Base-by-base conservation (phyloP, 2,888 invertebrate genomes). In the Gasteruption jaculator region DNA sequence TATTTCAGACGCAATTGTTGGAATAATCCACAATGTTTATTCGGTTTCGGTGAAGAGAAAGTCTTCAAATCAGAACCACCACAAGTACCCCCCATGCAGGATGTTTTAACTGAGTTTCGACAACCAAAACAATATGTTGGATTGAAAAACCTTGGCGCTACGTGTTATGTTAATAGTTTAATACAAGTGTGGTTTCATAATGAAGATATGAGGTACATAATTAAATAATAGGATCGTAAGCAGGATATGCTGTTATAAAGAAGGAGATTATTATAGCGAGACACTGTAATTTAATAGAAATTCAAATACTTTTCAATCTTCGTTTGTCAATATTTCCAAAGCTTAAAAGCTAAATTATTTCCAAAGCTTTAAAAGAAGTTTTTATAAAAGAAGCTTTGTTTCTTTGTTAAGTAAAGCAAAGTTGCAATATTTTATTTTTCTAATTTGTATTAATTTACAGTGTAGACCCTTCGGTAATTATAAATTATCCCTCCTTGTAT, bases 151-250 rank as follows among this genome's bases (percentile, higher is more conserved):
- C 69, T 81, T 22, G 81, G 82, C 35, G 80, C 80, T 10, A 82
- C 81, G 1, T 82, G 81, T 60, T 82, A 82, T 57, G 79, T 81
- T 4, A 82, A 82, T 62, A 79, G 80, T 50, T 73, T 80, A 39
- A 72, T 81, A 37, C 75, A 81, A 68, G 69, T 80, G 22, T 80
- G 80, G 80, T 81, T 77, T 60, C 81, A 81, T 57, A 81, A 80
- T 57, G 72, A 74, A 45, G 71, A 72, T 27, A 73, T 76, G 60
- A 72, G 76, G 74, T 74, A 61, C 38, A 20, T 7, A 29, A 34
- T 24, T 19, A 21, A 16, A 12, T 7, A 5, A 34, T 10, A 10
- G 8, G 25, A 14, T 35, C n/a, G n/a, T n/a, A n/a, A n/a, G n/a
- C n/a, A n/a, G n/a, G n/a, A n/a, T n/a, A n/a, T n/a, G n/a, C n/a